Evolutionary conservation across 2,888 invertebrate species (phyloP), one percentile per base, ranked within the genome.

Genomic region (Leptopilina myrica): DNA sequence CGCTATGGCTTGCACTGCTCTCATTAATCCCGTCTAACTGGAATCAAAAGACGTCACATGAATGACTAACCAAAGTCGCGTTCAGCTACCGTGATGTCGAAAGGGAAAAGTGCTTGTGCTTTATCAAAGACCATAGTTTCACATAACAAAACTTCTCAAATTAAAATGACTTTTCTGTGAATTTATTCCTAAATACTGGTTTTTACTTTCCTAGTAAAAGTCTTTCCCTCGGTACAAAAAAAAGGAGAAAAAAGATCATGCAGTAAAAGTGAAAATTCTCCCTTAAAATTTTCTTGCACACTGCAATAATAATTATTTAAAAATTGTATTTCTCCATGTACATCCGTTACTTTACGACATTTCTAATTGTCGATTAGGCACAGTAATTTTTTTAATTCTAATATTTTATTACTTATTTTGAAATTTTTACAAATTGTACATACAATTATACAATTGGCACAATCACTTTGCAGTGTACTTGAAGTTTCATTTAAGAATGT

Each of bases 21-120:
- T 73, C 53, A n/a, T 73, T 53, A 73, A 73, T 73, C 73, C 53
- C 33, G 73, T 73, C 56, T 73, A 73, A 73, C 73, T 53, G 73
- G 73, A 56, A 73, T 73, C 73, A 73, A 56, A 73, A 9, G 56
- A 73, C 73, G 40, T 73, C 56, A 73, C 73, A 73, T 73, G 73
- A 73, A 73, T 73, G 56, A 73, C 73, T 56, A 73, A 73, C 56
- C 26, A 14, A 33, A 56, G 73, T 73, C 69, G 69, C 69, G 69
- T 73, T 73, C 56, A 73, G 33, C 73, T 53, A 73, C 73, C 33
- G 9, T n/a, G 56, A 56, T 56, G 73, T 73, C 56, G 73, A 73
- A 76, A 67, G 67, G 49, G 62, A 76, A 49, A 79, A 67, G 46
- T 43, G 53, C 53, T 62, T 49, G 73, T 40, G 56, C 53, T 77